Conservation (phyloP, 2,113 vertebrate species). For the Dendropsophus ebraccatus region DNA sequence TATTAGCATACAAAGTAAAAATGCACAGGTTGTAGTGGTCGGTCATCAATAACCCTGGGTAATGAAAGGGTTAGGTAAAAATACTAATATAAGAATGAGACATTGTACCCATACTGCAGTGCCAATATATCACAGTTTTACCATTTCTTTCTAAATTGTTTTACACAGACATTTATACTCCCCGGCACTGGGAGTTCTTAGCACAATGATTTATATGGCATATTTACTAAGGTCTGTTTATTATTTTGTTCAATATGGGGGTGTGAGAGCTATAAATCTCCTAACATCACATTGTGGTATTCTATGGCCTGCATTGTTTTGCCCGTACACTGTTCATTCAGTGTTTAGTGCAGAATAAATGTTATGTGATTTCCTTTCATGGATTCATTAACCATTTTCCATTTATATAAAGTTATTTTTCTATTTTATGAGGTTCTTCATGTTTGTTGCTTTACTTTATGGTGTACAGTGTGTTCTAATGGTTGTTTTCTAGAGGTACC, state of each 20-base stretch:
- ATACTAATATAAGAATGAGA: not conserved
- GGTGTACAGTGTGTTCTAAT: not conserved
- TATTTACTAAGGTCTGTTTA: slow-evolving; percentile 31
- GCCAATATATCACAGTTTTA: slow-evolving; percentile 26
- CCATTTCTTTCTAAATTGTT: slow-evolving; percentile 22
- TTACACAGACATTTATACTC: slow-evolving; percentile 37
- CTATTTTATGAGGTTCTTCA: not conserved
- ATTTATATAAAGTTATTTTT: slow-evolving; percentile 25
- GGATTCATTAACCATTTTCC: slow-evolving; percentile 12
- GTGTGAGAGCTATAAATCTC: slow-evolving; percentile 18
- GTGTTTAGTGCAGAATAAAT: slow-evolving; percentile 4
- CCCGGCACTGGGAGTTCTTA: slow-evolving; percentile 11
- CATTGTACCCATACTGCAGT: not conserved
- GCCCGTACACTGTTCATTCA: not conserved
- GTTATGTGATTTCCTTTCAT: slow-evolving; percentile 8
- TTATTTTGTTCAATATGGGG: slow-evolving; percentile 38
- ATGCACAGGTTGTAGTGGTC: not conserved
- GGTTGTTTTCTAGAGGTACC: slow-evolving; percentile 11
- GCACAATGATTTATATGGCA: slow-evolving; percentile 26
- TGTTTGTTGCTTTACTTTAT: slow-evolving; percentile 11
- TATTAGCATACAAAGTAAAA: too few species aligned
- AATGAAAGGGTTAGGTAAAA: not conserved
- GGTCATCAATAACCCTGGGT: not conserved
- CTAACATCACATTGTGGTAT: not conserved
- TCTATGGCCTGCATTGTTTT: not conserved